These are phyloP conservation scores for Pitta sordida DNA, from an alignment of 2,113 vertebrate species.

Conservation along the genomic window DNA sequence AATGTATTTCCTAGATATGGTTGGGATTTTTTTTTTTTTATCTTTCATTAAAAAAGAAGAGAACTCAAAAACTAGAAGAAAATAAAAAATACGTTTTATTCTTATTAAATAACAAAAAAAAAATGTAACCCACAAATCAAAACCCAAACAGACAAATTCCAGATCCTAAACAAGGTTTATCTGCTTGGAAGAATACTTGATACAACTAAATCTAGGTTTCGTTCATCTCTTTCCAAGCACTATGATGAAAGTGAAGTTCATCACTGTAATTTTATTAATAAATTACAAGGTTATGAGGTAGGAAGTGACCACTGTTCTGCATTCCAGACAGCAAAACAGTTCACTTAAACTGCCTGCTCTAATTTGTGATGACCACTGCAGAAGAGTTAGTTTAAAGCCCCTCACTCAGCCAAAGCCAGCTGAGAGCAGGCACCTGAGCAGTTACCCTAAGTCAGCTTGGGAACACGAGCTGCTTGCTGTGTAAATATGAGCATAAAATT, in stretches of 20 bases:
- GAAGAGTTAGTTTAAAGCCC: not conserved
- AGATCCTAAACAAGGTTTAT: not conserved
- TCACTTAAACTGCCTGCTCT: not conserved
- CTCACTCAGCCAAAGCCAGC: not conserved
- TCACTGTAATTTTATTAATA: not conserved
- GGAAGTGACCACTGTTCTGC: not conserved
- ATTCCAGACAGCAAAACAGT: not conserved
- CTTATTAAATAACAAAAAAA: not conserved
- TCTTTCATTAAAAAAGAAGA: not conserved
- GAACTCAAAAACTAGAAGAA: not conserved
- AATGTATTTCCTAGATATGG: rapidly evolving
- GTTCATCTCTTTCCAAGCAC: not conserved
- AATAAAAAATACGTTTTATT: not conserved
- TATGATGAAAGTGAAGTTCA: not conserved
- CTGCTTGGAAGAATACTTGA: not conserved
- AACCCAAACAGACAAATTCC: not conserved
- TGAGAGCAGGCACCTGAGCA: not conserved
- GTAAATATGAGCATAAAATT: not conserved
- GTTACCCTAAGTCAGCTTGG: not conserved
- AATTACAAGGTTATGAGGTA: not conserved
- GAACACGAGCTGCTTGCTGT: not conserved
- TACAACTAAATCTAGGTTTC: not conserved
- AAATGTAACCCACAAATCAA: not conserved
- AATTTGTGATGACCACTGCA: not conserved
- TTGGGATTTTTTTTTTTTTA: not conserved